Conservation (phyloP, 2,797 vertebrate species). For the Eptatretus atami region DNA sequence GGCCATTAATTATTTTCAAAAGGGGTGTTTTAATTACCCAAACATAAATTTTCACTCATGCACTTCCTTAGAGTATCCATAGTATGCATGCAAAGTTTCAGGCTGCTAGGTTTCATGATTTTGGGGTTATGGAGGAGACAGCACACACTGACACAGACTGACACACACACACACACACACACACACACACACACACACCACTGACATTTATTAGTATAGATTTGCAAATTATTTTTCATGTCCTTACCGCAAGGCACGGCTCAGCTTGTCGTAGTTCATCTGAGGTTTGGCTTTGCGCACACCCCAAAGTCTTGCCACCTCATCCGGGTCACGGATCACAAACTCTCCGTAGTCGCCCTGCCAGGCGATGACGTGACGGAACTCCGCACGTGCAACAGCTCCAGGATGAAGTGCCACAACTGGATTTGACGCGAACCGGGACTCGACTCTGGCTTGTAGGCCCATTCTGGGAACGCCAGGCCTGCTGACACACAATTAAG, state of each 20-base stretch:
- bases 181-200: too few species aligned
- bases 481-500: constrained; percentile 14
- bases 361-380: constrained; percentile 60
- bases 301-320: constrained; percentile 56
- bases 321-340: constrained; percentile 61
- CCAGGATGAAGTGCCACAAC: constrained; percentile 67
- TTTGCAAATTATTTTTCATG: too few species aligned
- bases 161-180: too few species aligned
- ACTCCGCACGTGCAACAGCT: constrained; percentile 48
- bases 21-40: too few species aligned
- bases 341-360: constrained; percentile 69
- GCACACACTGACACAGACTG: too few species aligned
- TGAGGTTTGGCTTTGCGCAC: constrained; percentile 65
- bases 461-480: constrained; percentile 58
- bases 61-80: too few species aligned
- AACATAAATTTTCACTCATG: too few species aligned
- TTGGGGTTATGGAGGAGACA: too few species aligned
- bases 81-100: too few species aligned
- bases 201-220: too few species aligned
- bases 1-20: too few species aligned
- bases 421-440: constrained; percentile 59
- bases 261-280: constrained; percentile 76
- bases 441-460: constrained; percentile 56
- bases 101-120: too few species aligned
- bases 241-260: constrained; percentile 41